A percentile compares a stretch with the other conserved stretches of the same genome.
These are phyloP conservation scores for Leuciscus idus DNA, from an alignment of 2,113 vertebrate species.

Conservation along the genomic window DNA sequence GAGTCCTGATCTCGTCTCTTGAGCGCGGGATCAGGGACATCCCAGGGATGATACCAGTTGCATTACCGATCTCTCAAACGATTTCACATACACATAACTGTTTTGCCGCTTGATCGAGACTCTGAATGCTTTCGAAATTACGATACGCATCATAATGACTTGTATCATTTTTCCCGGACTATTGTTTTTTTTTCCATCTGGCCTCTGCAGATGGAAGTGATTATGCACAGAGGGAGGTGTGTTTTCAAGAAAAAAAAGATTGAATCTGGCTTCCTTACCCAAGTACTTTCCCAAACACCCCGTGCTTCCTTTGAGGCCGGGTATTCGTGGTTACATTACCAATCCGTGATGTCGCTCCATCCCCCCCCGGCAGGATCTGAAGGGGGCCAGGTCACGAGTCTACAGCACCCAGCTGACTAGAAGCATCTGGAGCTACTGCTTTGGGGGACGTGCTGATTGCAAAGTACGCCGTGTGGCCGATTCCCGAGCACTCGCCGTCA, in stretches of 20 bases:
- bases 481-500: constrained; percentile 30
- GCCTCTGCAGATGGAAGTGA: constrained; percentile 71
- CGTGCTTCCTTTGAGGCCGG: constrained; percentile 40
- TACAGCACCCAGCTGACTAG: constrained; percentile 6
- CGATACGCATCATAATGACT: constrained; percentile 67
- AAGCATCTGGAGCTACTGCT: constrained; percentile 18
- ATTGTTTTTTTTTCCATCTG: constrained; percentile 63
- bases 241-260: constrained; percentile 60
- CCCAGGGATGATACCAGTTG: constrained; percentile 9
- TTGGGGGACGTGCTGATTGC: constrained; percentile 16
- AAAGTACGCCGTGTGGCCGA: background rate
- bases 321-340: constrained; percentile 54
- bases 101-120: constrained; percentile 54
- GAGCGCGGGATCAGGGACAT: background rate
- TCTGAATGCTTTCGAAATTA: constrained; percentile 67
- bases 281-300: constrained; percentile 62
- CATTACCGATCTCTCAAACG: constrained; percentile 23
- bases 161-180: constrained; percentile 63
- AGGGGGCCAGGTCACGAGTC: constrained; percentile 13
- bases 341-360: constrained; percentile 37
- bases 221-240: constrained; percentile 66
- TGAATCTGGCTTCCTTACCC: constrained; percentile 61
- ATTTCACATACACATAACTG: constrained; percentile 53
- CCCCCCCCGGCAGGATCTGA: constrained; percentile 20
- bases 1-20: background rate